Base-by-base conservation (phyloP, 1,140 invertebrate genomes). In the Drosophila nigrodunni region DNA sequence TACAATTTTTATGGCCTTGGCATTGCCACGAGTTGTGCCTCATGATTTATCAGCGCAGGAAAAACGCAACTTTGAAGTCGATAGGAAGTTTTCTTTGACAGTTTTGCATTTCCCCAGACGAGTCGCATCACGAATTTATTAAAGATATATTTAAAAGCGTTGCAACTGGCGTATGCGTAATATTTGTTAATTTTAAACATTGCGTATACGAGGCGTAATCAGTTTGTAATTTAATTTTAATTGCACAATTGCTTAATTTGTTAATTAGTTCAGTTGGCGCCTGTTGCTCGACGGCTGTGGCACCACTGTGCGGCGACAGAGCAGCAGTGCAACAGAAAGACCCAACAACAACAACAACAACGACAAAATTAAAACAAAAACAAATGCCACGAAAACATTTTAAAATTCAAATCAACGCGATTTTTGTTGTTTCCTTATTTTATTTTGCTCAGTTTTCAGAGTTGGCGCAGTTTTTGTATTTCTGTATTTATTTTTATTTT, bases 321-420 rank as follows among this genome's bases (percentile, higher is more conserved):
- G 3, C 7, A 43, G 13, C n/a, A 43, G 57, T 64, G 75, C 59
- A 52, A 46, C 46, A 58, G 46, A 34, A 43, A 13, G 10, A 7
- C 18, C 78, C 10, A 47, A 47, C 7, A 44, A 34, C 7, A 10
- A 13, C 10, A 34, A 81, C 25, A 82, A 59, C 80, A 79, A 82
- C 82, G 7, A 52, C 30, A 35, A 52, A 34, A 46, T 21, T 21
- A 3, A 13, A 35, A 44, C 15, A 82, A 72, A 72, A 79, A 77
- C 77, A 87, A 86, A 88, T 78, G 80, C 85, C 80, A 88, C 78
- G 80, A 89, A 80, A 75, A 88, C 85, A 88, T 88, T 88, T 86
- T 88, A 88, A 88, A 88, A 88, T 88, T 88, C 83, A 88, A 88
- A 88, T 88, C 85, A 88, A 88, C 83, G 85, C 83, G 85, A 88